Conservation (phyloP, 1,140 invertebrate species). For the Zophobas morio region DNA sequence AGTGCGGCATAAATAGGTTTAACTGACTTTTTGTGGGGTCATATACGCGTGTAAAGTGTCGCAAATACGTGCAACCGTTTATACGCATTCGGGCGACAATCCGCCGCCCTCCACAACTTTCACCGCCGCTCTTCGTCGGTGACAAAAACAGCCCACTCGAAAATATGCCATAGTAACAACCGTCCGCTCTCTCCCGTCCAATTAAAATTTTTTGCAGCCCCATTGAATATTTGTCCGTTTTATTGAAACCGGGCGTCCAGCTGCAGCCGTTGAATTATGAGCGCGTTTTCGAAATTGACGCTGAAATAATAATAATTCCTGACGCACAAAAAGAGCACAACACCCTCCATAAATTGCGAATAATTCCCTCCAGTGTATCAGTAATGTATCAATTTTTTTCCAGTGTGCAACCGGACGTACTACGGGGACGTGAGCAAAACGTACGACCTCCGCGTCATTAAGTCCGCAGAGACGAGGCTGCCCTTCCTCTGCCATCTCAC, state of each 20-base stretch:
- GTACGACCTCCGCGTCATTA: constrained; percentile 81
- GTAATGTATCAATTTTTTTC: constrained; percentile 32
- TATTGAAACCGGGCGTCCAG: background rate
- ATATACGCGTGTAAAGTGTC: too few relatives aligned
- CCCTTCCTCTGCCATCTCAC: constrained; percentile 91
- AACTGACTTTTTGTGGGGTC: too few relatives aligned
- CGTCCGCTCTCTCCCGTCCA: too few relatives aligned
- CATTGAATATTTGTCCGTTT: background rate
- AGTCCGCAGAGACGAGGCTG: constrained; percentile 77
- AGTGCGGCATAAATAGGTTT: too few relatives aligned
- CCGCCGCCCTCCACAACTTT: too few relatives aligned
- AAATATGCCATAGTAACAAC: too few relatives aligned
- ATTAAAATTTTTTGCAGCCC: too few relatives aligned
- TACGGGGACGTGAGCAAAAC: constrained; percentile 89
- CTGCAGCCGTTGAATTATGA: background rate
- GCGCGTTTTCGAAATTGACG: background rate
- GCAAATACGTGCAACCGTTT: too few relatives aligned
- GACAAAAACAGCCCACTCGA: too few relatives aligned
- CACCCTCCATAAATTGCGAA: constrained; percentile 4
- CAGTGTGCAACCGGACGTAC: constrained; percentile 89
- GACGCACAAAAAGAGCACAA: background rate
- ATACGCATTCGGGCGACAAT: too few relatives aligned
- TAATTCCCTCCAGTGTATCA: constrained; percentile 21
- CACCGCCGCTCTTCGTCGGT: too few relatives aligned
- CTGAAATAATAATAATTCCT: constrained; percentile 9